Conservation (phyloP, 2,888 invertebrate species). For the Carcina quercana region DNA sequence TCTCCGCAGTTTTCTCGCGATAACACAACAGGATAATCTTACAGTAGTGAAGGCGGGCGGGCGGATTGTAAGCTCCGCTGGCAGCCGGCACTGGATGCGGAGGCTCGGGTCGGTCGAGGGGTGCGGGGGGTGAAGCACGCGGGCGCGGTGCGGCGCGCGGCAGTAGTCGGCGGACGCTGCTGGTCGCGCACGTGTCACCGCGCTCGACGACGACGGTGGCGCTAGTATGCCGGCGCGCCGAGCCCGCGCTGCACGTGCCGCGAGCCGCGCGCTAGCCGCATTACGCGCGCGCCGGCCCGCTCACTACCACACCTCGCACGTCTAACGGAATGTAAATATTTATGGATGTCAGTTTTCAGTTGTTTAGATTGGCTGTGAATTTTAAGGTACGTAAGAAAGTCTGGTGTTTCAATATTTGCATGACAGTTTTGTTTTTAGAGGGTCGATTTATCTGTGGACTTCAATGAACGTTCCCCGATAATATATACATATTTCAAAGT, state of each 20-base stretch:
- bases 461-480: slow-evolving; percentile 24
- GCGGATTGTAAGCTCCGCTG: too few species aligned
- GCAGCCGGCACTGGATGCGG: slow-evolving; percentile 25
- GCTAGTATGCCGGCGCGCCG: slow-evolving; percentile 61
- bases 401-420: slow-evolving; percentile 54
- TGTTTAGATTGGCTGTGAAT: slow-evolving; percentile 74
- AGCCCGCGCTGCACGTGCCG: slow-evolving; percentile 41
- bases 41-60: too few species aligned
- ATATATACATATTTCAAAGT: too few species aligned
- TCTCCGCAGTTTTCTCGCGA: too few species aligned
- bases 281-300: slow-evolving; percentile 36
- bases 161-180: slow-evolving; percentile 29
- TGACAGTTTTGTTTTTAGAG: slow-evolving; percentile 39
- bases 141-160: slow-evolving; percentile 24
- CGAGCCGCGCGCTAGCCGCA: slow-evolving; percentile 24
- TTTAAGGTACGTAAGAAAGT: slow-evolving; percentile 69
- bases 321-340: slow-evolving; percentile 70
- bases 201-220: slow-evolving; percentile 23
- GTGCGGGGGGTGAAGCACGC: slow-evolving; percentile 27
- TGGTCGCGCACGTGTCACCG: slow-evolving; percentile 18
- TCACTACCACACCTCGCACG: slow-evolving; percentile 52
- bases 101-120: slow-evolving; percentile 36
- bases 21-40: too few species aligned
- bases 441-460: slow-evolving; percentile 23
- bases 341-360: slow-evolving; percentile 73